Evolutionary conservation across 2,888 invertebrate genomes (phyloP), one percentile per base, ranked within the genome.

Genomic region (Dasysyrphus tricinctus): DNA sequence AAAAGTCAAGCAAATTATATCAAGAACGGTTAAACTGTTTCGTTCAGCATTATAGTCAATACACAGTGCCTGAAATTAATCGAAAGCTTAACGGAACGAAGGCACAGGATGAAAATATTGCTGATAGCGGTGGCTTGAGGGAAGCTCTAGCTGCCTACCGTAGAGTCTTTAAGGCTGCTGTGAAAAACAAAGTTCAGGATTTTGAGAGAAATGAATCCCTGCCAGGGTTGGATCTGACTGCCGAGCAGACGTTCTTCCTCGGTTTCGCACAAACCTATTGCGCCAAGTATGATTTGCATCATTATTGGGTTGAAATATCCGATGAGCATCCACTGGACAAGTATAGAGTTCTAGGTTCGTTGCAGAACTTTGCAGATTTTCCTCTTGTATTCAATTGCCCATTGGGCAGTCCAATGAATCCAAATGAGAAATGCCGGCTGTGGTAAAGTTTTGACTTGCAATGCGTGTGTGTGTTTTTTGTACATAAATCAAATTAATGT

Each of bases 181-280:
- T 47, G 8, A 47, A 47, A 16, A 47, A 47, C 16, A 47, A 47
- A 16, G 47, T 16, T 1, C 3, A 47, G 8, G 8, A 47, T 3
- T 47, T 47, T 47, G 47, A 47, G 47, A 47, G 8, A 47, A 16
- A 3, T 4, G 47, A 47, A 47, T 47, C 47, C 7, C 11, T 92
- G 88, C 91, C 92, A 0, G 92, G 91, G 0, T 6, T 92, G 47
- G 89, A 91, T 69, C 78, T 91, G 3, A 89, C 90, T 0, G 90
- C 92, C 0, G 92, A 92, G n/a, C 92, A 92, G 65, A 57, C 90
- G 3, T 92, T 92, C 70, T 92, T 90, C 57, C 70, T 92, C 8
- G 91, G 92, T 3, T 92, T 92, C 67, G 90, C 91, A 0, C 92
- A 92, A 59, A 24, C 92, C 2, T 92, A 90, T 89, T 92, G 92